phyloP scores from a whole-genome alignment of 2,888 invertebrate genomes.

The Agonum fuliginosum region DNA sequence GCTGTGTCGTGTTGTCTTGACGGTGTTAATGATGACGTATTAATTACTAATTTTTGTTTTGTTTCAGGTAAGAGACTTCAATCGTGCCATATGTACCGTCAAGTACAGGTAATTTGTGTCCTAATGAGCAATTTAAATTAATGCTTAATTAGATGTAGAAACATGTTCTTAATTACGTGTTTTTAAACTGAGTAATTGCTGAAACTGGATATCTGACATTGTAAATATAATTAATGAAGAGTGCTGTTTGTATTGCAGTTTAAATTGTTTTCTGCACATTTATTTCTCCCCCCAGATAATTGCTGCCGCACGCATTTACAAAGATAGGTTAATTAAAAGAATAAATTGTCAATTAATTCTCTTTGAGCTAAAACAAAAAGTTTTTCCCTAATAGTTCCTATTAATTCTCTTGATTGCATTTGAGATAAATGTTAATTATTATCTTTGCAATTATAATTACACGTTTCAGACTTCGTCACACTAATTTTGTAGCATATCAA shows the following conservation, averaged over 20 bases:
- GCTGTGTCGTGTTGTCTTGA: background rate
- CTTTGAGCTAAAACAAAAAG: background rate
- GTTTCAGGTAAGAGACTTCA: constrained; percentile 32
- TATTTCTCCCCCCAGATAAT: background rate
- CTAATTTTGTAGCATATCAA: no score
- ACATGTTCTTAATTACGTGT: constrained; percentile 43
- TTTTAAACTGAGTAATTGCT: constrained; percentile 24
- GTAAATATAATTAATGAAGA: constrained; percentile 23
- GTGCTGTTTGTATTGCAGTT: constrained; percentile 5
- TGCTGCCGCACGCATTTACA: background rate
- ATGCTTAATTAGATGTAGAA: constrained; percentile 34
- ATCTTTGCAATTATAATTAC: background rate
- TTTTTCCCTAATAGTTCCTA: background rate
- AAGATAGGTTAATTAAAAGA: constrained; percentile 30
- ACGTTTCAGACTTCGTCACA: no score
- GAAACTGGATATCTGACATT: constrained; percentile 4
- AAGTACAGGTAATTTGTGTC: constrained; percentile 44
- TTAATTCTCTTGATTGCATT: background rate
- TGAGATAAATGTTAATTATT: background rate
- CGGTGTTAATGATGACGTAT: no score
- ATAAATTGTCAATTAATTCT: constrained; percentile 3
- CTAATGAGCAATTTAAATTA: constrained; percentile 48
- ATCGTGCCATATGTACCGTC: constrained; percentile 28
- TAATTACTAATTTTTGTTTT: constrained; percentile 10
- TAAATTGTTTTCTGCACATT: constrained; percentile 17